These are phyloP conservation scores for Endotricha flammealis DNA, from an alignment of 2,888 invertebrate genomes.

Conservation along the genomic window DNA sequence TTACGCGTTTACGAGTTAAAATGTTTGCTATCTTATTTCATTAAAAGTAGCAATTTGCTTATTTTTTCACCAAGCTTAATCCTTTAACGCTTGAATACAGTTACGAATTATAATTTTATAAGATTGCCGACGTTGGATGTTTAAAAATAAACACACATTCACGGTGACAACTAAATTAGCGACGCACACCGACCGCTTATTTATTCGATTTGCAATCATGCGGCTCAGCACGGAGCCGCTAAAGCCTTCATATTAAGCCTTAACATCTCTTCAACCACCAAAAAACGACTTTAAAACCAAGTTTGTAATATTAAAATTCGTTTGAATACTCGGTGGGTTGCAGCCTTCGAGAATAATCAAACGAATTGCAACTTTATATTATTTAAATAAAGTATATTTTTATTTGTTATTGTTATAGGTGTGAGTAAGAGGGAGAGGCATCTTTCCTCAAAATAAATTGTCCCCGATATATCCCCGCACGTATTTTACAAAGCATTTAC, in stretches of 20 bases:
- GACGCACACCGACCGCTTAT: slow-evolving; percentile 30
- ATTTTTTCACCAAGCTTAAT: too few species aligned
- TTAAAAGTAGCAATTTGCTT: too few species aligned
- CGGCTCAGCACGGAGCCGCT: slow-evolving; percentile 30
- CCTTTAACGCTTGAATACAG: slow-evolving; percentile 9
- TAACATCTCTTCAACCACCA: neutral
- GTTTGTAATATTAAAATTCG: slow-evolving; percentile 3
- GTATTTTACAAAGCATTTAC: slow-evolving; percentile 66
- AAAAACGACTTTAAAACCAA: slow-evolving; percentile 16
- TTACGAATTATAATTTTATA: slow-evolving; percentile 11
- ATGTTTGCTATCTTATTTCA: too few species aligned
- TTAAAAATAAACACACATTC: slow-evolving; percentile 31
- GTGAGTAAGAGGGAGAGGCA: slow-evolving; percentile 35
- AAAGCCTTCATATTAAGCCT: slow-evolving; percentile 11
- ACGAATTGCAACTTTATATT: neutral
- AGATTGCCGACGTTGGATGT: slow-evolving; percentile 9
- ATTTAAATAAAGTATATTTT: slow-evolving; percentile 19
- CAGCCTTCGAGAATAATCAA: slow-evolving; percentile 1
- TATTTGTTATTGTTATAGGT: slow-evolving; percentile 8
- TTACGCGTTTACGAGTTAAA: too few species aligned
- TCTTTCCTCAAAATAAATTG: slow-evolving; percentile 58
- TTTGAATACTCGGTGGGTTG: neutral
- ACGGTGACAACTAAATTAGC: slow-evolving; percentile 47
- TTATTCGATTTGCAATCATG: slow-evolving; percentile 49
- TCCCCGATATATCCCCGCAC: slow-evolving; percentile 58